A percentile compares a stretch with the other conserved stretches of the same genome.
Conservation (phyloP, 2,797 vertebrate genomes). For the Alectoris magna region DNA sequence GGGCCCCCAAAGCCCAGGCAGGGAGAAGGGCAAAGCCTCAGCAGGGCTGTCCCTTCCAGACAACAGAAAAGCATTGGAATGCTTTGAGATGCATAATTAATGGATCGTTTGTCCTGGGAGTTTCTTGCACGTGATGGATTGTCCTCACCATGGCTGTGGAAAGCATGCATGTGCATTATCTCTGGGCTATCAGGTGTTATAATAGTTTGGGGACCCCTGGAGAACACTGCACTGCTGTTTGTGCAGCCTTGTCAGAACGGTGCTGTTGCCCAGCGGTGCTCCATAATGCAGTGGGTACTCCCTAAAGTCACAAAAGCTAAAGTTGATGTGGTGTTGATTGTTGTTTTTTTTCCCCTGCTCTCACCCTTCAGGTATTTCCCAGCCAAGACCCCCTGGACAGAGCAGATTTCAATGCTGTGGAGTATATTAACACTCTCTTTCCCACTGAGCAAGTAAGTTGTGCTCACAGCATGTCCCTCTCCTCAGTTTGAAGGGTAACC, state of each 20-base stretch:
- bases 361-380: constrained; percentile 90
- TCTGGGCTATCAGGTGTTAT: background rate
- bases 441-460: constrained; percentile 94
- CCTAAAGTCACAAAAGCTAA: background rate
- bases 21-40: background rate
- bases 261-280: background rate
- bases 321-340: background rate
- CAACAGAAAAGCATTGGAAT: background rate
- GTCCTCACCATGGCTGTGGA: background rate
- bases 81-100: background rate
- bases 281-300: background rate
- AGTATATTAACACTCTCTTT: constrained; percentile 97
- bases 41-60: background rate
- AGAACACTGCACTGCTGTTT: background rate
- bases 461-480: background rate
- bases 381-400: constrained; percentile 96
- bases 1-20: background rate
- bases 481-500: background rate
- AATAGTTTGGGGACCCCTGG: background rate
- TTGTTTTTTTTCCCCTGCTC: background rate
- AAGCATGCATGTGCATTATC: accelerated
- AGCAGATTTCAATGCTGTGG: constrained; percentile 97
- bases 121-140: background rate
- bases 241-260: accelerated
- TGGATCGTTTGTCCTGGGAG: background rate